Conservation (phyloP, 2,888 invertebrate species). For the Chrysolina americana region DNA sequence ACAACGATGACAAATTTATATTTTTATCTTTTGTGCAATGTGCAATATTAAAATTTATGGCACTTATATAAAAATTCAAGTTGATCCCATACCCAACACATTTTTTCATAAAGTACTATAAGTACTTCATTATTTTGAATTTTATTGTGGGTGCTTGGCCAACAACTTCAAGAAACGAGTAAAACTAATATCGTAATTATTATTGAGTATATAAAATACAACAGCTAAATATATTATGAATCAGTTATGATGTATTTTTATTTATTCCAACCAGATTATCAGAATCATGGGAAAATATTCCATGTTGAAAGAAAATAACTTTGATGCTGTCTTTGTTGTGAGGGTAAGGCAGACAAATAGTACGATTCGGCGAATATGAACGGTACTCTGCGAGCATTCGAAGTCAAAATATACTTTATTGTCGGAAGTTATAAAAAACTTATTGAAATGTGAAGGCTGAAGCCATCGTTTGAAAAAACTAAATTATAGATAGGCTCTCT, state of each 20-base stretch:
- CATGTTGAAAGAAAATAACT: too few species aligned
- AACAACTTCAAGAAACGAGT: conserved; percentile 54
- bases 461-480: too few species aligned
- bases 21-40: conserved; percentile 30
- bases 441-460: too few species aligned
- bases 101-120: conserved; percentile 44
- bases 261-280: not conserved
- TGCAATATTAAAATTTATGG: conserved; percentile 40
- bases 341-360: too few species aligned
- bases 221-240: conserved; percentile 60
- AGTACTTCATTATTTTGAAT: conserved; percentile 55
- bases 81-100: conserved; percentile 48
- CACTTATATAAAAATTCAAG: conserved; percentile 15
- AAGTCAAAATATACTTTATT: too few species aligned
- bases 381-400: too few species aligned
- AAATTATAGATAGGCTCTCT: too few species aligned
- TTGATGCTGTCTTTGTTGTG: too few species aligned
- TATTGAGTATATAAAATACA: conserved; percentile 62
- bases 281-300: too few species aligned
- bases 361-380: too few species aligned
- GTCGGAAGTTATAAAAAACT: too few species aligned
- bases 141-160: conserved; percentile 61
- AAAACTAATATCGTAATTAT: conserved; percentile 59
- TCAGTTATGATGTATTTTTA: conserved; percentile 12
- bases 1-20: conserved; percentile 15